These are phyloP conservation scores for Piprites chloris DNA, from an alignment of 2,113 vertebrate genomes.

Conservation along the genomic window DNA sequence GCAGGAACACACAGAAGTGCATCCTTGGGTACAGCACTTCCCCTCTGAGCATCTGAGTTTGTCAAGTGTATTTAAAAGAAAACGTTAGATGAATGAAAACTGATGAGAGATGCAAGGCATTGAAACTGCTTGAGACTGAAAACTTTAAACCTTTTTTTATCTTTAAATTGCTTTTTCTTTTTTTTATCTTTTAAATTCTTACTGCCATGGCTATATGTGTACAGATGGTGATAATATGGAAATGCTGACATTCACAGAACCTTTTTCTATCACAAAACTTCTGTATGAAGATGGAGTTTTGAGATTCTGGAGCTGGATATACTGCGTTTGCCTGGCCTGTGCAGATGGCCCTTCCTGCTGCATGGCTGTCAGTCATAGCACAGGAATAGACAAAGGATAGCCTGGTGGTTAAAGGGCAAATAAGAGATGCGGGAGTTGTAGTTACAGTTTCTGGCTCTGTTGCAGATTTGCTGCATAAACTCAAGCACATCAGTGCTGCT, in stretches of 20 bases:
- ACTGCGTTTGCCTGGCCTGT: background rate
- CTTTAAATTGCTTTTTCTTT: conserved; percentile 32
- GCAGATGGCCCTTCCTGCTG: background rate
- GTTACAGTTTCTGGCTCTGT: background rate
- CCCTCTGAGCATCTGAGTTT: background rate
- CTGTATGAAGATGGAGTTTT: background rate
- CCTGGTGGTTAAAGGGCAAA: background rate
- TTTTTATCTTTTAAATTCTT: conserved; percentile 17
- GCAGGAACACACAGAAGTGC: background rate
- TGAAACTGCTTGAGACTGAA: background rate
- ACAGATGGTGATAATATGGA: conserved; percentile 33
- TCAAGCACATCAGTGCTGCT: accelerated
- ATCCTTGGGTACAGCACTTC: background rate
- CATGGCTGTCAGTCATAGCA: background rate
- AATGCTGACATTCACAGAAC: conserved; percentile 41
- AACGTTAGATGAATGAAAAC: background rate
- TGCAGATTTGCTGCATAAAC: background rate
- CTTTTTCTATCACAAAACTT: conserved; percentile 31
- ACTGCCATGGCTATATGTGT: background rate
- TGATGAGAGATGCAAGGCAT: background rate
- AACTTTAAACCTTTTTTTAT: conserved; percentile 28
- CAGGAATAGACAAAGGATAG: background rate
- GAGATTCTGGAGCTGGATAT: background rate
- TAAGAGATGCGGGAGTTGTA: background rate
- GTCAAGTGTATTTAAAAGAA: background rate